Percentiles rank a stretch among this genome's conserved stretches.
These are phyloP conservation scores for Sebastes aleutianus DNA, from an alignment of 2,797 vertebrate genomes.

Conservation along the genomic window DNA sequence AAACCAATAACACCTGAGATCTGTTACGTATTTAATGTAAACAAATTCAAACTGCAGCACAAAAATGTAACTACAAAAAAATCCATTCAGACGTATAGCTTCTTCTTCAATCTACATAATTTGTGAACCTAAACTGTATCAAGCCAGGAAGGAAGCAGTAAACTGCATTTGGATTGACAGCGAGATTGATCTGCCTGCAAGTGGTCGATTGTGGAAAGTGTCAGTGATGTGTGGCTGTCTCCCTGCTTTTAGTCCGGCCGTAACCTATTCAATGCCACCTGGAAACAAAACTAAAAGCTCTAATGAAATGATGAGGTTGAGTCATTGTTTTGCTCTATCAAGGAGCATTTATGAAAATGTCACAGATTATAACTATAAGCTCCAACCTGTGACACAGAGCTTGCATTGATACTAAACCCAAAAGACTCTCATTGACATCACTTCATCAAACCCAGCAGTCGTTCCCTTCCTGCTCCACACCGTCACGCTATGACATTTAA, in stretches of 20 bases:
- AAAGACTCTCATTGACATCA: neutral
- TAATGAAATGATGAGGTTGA: neutral
- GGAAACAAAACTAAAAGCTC: neutral
- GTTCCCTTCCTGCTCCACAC: neutral
- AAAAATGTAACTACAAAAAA: neutral
- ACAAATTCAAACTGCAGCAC: neutral
- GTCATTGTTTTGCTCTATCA: neutral
- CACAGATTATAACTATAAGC: neutral
- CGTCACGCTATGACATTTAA: conserved; percentile 61
- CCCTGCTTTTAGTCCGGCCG: neutral
- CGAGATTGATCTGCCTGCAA: neutral
- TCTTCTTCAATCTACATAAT: neutral
- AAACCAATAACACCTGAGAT: neutral
- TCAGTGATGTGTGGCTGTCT: neutral
- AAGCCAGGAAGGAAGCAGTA: neutral
- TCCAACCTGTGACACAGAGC: neutral
- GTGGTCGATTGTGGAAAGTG: neutral
- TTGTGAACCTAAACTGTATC: neutral
- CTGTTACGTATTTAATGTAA: neutral
- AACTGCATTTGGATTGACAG: conserved; percentile 12
- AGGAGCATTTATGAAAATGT: conserved; percentile 1
- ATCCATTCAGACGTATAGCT: neutral
- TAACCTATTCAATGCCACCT: neutral
- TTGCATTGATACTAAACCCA: neutral
- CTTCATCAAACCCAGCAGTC: neutral